Evolutionary conservation across 2,113 vertebrate genomes (phyloP), one percentile per base, ranked within the genome.

Genomic region (Sphaerodactylus townsendi): DNA sequence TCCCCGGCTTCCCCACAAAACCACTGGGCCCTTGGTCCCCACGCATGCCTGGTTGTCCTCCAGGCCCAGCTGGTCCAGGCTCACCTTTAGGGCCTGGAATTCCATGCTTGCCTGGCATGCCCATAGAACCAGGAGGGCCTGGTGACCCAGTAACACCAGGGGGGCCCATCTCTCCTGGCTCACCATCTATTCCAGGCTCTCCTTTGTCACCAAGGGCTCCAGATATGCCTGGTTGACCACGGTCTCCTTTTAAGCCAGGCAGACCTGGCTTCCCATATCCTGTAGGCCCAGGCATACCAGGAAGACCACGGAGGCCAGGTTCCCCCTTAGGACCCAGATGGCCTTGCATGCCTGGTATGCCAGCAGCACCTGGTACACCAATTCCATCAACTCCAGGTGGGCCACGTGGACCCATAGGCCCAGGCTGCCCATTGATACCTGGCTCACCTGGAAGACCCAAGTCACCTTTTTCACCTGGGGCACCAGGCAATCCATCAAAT

Each of bases 221-320:
- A 21, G 96, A 96, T 15, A 95, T 92, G 56, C 99, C 99, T 0
- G 91, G 85, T 82, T 95, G 96, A n/a, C 99, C 99, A 0, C 96
- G 98, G 59, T 99, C 98, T 72, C 99, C 99, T 83, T 99, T 99
- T 28, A 95, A 95, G 35, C 99, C 99, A 1, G 94, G 90, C 48
- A 98, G 88, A 37, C 99, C 99, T 2, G 98, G 98, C 93, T 99
- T 98, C 85, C 98, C 99, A 75, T 98, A 99, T 37, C 98, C 98
- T 53, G 97, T 96, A 0, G 96, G 90, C 5, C 99, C 99, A 1
- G 98, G 97, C 84, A 98, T 82, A 17, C 99, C 99, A 11, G 98
- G 97, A 62, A 91, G 88, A 5, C 99, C 99, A 0, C 97, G 96
- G 10, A 85, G 75, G 5, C 99, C 99, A 2, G 95, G 93, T 66